Evolutionary conservation across 2,797 vertebrate genomes (phyloP).

Genomic region (Myotis myotis): DNA sequence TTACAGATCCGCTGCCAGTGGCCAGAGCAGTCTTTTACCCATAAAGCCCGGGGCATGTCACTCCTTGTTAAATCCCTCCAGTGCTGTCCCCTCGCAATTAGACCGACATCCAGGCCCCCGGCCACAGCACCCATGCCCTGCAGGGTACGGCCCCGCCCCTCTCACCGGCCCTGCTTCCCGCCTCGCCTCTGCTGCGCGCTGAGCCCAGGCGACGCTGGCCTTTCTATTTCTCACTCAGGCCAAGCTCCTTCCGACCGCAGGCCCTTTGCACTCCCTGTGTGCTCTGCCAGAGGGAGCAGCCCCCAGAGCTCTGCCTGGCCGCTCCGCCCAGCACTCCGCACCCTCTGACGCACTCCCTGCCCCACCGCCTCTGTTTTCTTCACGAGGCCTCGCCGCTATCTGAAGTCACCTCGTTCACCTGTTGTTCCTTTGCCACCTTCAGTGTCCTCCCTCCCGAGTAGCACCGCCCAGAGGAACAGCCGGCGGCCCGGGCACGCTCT

Average conservation of each 20-base stretch:
- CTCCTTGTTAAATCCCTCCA: conserved; percentile 1
- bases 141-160: background rate
- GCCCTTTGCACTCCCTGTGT: conserved; percentile 19
- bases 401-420: background rate
- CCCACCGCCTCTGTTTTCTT: background rate
- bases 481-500: background rate
- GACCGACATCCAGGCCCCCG: background rate
- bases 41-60: background rate
- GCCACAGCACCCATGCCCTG: background rate
- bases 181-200: background rate
- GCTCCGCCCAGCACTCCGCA: background rate
- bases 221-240: background rate
- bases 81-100: background rate
- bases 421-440: background rate
- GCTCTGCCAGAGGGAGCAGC: background rate
- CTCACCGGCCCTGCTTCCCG: background rate
- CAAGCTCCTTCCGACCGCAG: background rate
- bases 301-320: background rate
- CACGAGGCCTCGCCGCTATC: background rate
- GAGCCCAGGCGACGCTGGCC: background rate
- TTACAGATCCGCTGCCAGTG: background rate
- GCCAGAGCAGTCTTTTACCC: conserved; percentile 10
- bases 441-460: background rate
- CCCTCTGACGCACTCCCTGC: background rate
- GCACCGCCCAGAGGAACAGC: background rate